Percentiles rank a stretch among this genome's conserved stretches.
These are phyloP conservation scores for Smutsia temminckii DNA, from an alignment of 2,797 vertebrate genomes.

Conservation along the genomic window DNA sequence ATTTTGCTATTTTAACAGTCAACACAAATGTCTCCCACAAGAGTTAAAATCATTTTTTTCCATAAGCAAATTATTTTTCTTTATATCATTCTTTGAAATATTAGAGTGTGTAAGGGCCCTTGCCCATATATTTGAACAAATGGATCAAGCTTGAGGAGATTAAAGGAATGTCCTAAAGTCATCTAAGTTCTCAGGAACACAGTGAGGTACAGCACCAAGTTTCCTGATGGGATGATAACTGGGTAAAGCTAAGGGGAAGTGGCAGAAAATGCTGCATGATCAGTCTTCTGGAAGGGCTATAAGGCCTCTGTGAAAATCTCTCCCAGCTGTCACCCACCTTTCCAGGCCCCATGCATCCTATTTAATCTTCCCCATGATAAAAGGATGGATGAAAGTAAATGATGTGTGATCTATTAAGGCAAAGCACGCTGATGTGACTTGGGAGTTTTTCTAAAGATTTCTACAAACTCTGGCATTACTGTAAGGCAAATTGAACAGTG, in stretches of 20 bases:
- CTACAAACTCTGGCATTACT: not conserved
- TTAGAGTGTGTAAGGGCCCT: not conserved
- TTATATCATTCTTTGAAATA: not conserved
- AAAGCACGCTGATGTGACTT: conserved; percentile 7
- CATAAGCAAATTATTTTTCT: not conserved
- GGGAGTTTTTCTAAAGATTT: conserved; percentile 50
- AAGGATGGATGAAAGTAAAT: conserved; percentile 40
- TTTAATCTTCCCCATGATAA: not conserved
- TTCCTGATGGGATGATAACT: not conserved
- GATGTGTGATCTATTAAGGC: not conserved
- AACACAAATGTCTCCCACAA: not conserved
- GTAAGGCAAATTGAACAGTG: not conserved
- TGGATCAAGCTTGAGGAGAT: not conserved
- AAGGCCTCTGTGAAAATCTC: conserved; percentile 5
- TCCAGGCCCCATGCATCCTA: not conserved
- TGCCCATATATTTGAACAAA: not conserved
- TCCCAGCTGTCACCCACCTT: conserved; percentile 45
- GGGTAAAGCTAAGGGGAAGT: not conserved
- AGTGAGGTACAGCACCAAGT: not conserved
- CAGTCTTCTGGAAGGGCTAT: conserved; percentile 41
- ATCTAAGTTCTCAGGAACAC: not conserved
- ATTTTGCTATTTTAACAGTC: not conserved
- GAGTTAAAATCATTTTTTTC: not conserved
- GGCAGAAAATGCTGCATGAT: conserved; percentile 21
- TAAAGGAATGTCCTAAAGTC: not conserved